These are phyloP conservation scores for Eleutherodactylus coqui DNA, from an alignment of 2,797 vertebrate species.

Conservation along the genomic window DNA sequence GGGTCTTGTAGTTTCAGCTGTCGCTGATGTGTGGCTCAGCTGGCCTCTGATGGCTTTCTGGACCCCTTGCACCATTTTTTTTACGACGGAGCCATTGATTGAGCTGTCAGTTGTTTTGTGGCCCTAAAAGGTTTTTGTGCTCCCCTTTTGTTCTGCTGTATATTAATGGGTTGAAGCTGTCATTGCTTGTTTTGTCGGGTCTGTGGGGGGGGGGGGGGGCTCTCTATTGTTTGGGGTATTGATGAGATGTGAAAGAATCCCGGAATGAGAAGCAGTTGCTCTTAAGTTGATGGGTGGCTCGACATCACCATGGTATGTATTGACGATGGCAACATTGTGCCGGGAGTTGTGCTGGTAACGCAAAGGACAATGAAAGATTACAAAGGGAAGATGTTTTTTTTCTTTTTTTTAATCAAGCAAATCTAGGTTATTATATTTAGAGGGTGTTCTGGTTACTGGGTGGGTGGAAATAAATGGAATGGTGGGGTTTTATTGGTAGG, in stretches of 20 bases:
- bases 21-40: too few relatives aligned
- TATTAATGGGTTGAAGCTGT: neutral
- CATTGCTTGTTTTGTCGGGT: neutral
- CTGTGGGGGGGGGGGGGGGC: neutral
- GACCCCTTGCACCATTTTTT: neutral
- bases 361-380: neutral
- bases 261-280: slow-evolving; percentile 1
- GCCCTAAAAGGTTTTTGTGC: neutral
- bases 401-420: neutral
- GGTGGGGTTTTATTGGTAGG: too few relatives aligned
- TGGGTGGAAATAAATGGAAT: too few relatives aligned
- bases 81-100: neutral
- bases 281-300: neutral
- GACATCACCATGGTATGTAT: slow-evolving; percentile 7
- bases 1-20: neutral
- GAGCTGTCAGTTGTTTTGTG: neutral
- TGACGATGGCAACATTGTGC: neutral
- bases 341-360: neutral
- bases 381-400: neutral
- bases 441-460: too few relatives aligned
- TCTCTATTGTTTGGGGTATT: slow-evolving; percentile 22
- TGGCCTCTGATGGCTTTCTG: neutral
- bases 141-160: neutral
- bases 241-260: slow-evolving; percentile 29
- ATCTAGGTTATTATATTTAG: too few relatives aligned